Evolutionary conservation across 1,140 invertebrate species (phyloP), one percentile per base, ranked within the genome.

Genomic region (Drosophila cardini): DNA sequence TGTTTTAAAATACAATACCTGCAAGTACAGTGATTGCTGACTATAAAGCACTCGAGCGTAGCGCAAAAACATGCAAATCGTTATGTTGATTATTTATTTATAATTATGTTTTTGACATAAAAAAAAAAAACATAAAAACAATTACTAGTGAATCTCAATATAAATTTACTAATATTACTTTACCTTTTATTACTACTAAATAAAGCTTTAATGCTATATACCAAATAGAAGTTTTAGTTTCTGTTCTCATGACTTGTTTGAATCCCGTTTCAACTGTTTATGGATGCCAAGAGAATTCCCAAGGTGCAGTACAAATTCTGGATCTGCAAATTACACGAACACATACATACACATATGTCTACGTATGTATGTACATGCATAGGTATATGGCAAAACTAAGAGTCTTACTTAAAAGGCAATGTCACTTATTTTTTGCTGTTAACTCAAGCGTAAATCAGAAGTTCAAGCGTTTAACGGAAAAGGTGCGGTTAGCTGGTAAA

Each of bases 401-500:
- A 55, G 32, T 4, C 52, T 34, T 48, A 48, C 46, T 48, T 26
- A 36, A 5, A 34, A 36, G 9, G 5, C 15, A 13, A 40, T 40
- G 38, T 15, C 21, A 34, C 11, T n/a, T 16, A 40, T 18, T 9
- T 36, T 61, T 61, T 43, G 43, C 11, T 74, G 67, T 74, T 52
- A 70, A 43, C 40, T 74, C 50, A 74, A 70, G 82, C 83, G 82
- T 65, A 67, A 72, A 76, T 71, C 70, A 76, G 42, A 78, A 81
- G 72, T 80, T 76, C 65, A 87, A 86, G 40, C 76, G 83, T 50
- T 86, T 87, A 86, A 74, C 79, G 83, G 72, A 86, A 87, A 83
- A 83, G 83, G 83, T 71, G 83, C 76, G 83, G 83, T 79, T 86
- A 71, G 46, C 50, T 53, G 13, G 7, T 34, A 57, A 9, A 56